These are phyloP conservation scores for Furcifer pardalis DNA, from an alignment of 2,797 vertebrate species.

Conservation along the genomic window DNA sequence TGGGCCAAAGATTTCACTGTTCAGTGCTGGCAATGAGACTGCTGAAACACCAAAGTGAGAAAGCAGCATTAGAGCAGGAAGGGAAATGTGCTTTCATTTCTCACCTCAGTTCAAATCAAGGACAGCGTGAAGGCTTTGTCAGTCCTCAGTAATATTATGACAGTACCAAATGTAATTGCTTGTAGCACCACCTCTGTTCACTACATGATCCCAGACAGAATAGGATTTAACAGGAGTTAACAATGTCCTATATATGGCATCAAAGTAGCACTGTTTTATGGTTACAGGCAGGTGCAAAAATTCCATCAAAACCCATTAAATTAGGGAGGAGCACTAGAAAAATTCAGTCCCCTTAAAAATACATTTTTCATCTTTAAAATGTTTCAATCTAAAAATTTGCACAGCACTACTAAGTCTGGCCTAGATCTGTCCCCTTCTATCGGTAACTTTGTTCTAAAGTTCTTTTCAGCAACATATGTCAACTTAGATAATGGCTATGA, in stretches of 20 bases:
- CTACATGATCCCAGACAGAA: neutral
- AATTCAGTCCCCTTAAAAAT: neutral
- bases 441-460: neutral
- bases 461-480: slow-evolving; percentile 9
- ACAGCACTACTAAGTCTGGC: neutral
- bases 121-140: neutral
- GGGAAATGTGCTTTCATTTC: neutral
- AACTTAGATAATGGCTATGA: neutral
- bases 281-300: neutral
- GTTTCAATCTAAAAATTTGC: neutral
- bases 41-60: neutral
- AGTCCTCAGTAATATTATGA: neutral
- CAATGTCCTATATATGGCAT: neutral
- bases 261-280: neutral
- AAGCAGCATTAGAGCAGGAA: neutral
- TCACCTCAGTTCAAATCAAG: neutral
- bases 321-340: too few relatives aligned
- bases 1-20: neutral
- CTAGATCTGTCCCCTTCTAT: slow-evolving; percentile 27
- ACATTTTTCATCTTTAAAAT: neutral
- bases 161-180: neutral
- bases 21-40: neutral
- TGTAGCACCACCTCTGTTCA: too few relatives aligned
- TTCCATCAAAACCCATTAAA: too few relatives aligned
- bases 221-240: neutral